phyloP scores from a whole-genome alignment of 2,113 vertebrate species.

The Condylura cristata region DNA sequence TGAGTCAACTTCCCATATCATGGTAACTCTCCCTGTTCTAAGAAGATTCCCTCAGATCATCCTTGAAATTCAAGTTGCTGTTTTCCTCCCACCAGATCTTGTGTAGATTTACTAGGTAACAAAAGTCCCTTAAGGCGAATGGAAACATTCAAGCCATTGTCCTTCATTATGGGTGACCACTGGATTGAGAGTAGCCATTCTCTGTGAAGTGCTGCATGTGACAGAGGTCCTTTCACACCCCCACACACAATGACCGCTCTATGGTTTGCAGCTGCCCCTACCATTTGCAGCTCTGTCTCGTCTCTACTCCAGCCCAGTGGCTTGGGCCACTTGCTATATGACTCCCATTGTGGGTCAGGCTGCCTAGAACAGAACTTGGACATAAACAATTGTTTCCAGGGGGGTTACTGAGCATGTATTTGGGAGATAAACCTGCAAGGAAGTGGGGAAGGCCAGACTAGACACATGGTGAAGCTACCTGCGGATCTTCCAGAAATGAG shows the following conservation, averaged over 20 bases:
- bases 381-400: neutral
- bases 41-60: neutral
- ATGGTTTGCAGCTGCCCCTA: neutral
- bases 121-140: neutral
- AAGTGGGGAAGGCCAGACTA: neutral
- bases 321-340: neutral
- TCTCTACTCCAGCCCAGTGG: neutral
- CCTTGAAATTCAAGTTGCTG: conserved; percentile 4
- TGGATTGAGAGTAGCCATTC: neutral
- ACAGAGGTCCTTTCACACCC: neutral
- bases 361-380: neutral
- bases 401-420: neutral
- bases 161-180: neutral
- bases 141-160: neutral
- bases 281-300: neutral
- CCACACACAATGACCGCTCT: neutral
- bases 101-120: neutral
- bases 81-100: neutral
- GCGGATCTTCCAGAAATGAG: neutral
- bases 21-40: neutral
- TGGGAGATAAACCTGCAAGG: neutral
- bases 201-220: neutral
- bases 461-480: neutral
- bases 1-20: neutral
- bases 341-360: neutral